Conservation (phyloP, 2,888 invertebrate species). For the Conistra vaccinii region DNA sequence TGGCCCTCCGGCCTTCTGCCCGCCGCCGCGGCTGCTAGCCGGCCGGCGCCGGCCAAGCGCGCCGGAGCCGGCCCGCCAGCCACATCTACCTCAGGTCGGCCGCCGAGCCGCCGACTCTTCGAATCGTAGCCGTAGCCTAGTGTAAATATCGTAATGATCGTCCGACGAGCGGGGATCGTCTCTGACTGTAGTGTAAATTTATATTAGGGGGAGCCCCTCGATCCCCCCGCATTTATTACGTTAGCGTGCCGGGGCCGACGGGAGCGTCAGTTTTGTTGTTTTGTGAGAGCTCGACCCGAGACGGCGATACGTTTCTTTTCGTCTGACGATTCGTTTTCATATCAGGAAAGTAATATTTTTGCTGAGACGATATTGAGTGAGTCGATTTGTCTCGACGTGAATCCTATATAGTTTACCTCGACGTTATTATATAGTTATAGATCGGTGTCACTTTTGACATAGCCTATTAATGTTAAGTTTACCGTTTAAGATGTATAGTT, state of each 20-base stretch:
- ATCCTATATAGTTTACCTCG: constrained; percentile 90
- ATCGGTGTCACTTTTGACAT: constrained; percentile 88
- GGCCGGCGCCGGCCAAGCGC: constrained; percentile 1
- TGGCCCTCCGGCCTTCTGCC: constrained; percentile 69
- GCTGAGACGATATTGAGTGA: constrained; percentile 79
- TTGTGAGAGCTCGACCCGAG: constrained; percentile 65
- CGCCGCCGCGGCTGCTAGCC: constrained; percentile 64
- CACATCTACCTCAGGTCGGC: constrained; percentile 82
- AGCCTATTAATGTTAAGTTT: constrained; percentile 90
- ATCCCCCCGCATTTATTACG: constrained; percentile 79
- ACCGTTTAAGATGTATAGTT: constrained; percentile 85
- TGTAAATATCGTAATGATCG: constrained; percentile 61
- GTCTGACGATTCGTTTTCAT: constrained; percentile 80
- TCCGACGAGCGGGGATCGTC: constrained; percentile 64
- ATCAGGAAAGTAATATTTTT: constrained; percentile 82
- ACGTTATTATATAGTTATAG: constrained; percentile 85
- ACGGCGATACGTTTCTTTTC: constrained; percentile 70
- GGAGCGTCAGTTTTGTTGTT: constrained; percentile 68
- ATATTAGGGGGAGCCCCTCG: constrained; percentile 71
- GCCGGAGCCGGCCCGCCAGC: constrained; percentile 41
- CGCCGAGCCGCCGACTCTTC: constrained; percentile 80
- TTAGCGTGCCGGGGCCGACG: constrained; percentile 66
- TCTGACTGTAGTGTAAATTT: constrained; percentile 72
- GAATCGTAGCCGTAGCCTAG: constrained; percentile 85
- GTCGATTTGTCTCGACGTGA: constrained; percentile 81